These are phyloP conservation scores for Acanthis flammea DNA, from an alignment of 2,797 vertebrate species.

Conservation along the genomic window DNA sequence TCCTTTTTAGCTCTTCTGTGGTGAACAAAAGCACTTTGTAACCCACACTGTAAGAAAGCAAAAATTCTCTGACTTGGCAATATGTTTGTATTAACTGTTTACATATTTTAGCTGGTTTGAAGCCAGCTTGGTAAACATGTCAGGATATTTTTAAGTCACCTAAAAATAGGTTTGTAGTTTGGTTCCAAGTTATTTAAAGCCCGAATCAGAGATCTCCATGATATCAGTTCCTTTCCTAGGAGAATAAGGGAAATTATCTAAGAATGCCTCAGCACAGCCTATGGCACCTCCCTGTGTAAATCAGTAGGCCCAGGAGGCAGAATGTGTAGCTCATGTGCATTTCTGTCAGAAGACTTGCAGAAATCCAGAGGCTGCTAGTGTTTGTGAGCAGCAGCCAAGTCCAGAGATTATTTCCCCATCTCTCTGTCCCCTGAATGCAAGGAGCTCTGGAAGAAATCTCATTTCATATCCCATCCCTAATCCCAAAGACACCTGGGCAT, in stretches of 20 bases:
- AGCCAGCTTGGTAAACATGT: conserved; percentile 18
- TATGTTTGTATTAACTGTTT: conserved; percentile 23
- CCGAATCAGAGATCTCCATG: neutral
- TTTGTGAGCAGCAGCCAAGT: neutral
- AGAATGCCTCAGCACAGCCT: neutral
- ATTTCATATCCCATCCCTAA: neutral
- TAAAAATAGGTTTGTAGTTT: conserved; percentile 1
- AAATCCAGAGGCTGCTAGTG: neutral
- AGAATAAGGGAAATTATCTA: neutral
- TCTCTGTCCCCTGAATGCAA: neutral
- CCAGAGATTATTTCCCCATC: neutral
- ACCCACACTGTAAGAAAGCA: neutral
- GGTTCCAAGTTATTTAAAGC: neutral
- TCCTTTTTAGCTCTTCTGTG: neutral
- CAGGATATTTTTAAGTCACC: conserved; percentile 6
- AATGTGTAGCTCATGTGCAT: fast-evolving
- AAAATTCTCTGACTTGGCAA: neutral
- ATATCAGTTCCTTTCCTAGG: neutral
- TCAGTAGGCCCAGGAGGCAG: neutral
- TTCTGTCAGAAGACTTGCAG: neutral
- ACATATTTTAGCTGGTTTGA: conserved; percentile 1
- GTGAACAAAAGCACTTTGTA: conserved; percentile 21
- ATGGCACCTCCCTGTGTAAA: neutral
- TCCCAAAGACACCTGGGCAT: neutral
- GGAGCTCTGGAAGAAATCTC: neutral